These are phyloP conservation scores for Neosilurus hyrtlii DNA, from an alignment of 2,797 vertebrate species.

Conservation along the genomic window DNA sequence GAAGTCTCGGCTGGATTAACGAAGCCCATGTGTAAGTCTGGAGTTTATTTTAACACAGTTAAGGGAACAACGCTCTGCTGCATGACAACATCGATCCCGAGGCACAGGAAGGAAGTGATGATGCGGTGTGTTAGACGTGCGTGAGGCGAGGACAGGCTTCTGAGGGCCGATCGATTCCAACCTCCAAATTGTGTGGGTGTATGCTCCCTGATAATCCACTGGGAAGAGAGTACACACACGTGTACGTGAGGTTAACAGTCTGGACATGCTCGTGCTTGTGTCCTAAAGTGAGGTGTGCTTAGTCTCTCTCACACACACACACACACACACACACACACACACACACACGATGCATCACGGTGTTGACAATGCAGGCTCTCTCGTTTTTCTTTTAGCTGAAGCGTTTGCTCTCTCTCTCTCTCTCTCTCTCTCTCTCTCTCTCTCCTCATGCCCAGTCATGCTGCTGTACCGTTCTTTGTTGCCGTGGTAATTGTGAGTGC, in stretches of 20 bases:
- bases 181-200: not conserved
- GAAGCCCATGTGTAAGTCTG: not conserved
- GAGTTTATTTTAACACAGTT: not conserved
- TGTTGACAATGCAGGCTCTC: not conserved
- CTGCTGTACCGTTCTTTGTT: not conserved
- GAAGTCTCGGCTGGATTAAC: not conserved
- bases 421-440: constrained; percentile 17
- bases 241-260: not conserved
- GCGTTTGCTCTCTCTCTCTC: not conserved
- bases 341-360: not conserved
- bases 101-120: not conserved
- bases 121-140: not conserved
- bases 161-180: not conserved
- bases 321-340: not conserved
- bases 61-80: not conserved
- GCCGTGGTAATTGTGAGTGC: constrained; percentile 46
- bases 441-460: constrained; percentile 28
- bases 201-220: not conserved
- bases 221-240: not conserved
- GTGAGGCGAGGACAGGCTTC: not conserved
- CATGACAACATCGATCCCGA: not conserved
- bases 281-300: not conserved
- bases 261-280: not conserved
- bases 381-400: not conserved
- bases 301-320: not conserved